Evolutionary conservation across 2,113 vertebrate species (phyloP).

Genomic region (Macquaria australasica): DNA sequence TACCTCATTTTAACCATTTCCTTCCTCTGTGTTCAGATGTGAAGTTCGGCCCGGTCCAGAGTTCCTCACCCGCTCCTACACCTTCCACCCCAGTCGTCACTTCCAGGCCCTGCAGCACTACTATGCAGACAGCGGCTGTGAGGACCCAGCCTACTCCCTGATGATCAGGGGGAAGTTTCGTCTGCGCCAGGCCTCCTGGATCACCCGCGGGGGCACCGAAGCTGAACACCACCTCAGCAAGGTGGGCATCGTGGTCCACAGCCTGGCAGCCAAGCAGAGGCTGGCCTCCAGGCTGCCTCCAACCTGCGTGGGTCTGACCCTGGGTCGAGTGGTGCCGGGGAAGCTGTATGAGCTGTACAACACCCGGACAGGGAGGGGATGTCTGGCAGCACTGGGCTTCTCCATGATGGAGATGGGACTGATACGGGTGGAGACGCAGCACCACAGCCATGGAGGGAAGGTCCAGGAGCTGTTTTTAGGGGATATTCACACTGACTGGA

Average conservation of each 20-base stretch:
- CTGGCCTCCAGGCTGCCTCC: conserved; percentile 79
- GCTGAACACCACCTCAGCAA: conserved; percentile 90
- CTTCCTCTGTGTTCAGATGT: conserved; percentile 82
- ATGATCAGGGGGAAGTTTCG: conserved; percentile 90
- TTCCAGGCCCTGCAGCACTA: conserved; percentile 93
- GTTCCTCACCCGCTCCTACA: conserved; percentile 92
- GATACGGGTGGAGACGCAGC: conserved; percentile 85
- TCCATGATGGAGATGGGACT: conserved; percentile 92
- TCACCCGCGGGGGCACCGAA: conserved; percentile 90
- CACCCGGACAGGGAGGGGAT: conserved; percentile 80
- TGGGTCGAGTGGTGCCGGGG: conserved; percentile 78
- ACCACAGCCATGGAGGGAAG: conserved; percentile 78
- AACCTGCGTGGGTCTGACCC: conserved; percentile 79
- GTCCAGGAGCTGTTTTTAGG: conserved; percentile 92
- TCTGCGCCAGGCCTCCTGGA: conserved; percentile 92
- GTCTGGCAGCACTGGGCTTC: conserved; percentile 86
- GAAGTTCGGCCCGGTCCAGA: conserved; percentile 92
- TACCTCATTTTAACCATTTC: neutral
- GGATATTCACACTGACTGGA: conserved; percentile 90
- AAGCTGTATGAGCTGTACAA: conserved; percentile 88
- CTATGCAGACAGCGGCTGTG: conserved; percentile 88
- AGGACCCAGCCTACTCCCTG: conserved; percentile 88
- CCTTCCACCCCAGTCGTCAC: conserved; percentile 88
- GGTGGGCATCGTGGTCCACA: conserved; percentile 91
- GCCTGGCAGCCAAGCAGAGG: conserved; percentile 79